These are phyloP conservation scores for Chironex yamaguchii DNA, from an alignment of 30 jellyfish, hydroid and myxozoan genomes.

Conservation along the genomic window DNA sequence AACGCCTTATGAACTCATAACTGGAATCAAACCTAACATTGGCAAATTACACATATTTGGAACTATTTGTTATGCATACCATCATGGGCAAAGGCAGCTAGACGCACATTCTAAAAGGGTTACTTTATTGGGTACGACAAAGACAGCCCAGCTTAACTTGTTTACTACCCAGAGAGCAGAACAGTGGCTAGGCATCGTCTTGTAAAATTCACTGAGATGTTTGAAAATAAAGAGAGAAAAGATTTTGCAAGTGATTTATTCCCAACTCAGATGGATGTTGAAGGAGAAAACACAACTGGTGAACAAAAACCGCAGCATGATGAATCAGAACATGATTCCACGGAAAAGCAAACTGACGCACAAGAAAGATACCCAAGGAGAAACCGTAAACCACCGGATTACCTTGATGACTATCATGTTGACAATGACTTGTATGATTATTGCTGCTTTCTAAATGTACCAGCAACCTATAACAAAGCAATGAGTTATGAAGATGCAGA, in stretches of 20 bases:
- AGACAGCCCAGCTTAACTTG: constrained; percentile 68
- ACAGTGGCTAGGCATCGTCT: constrained; percentile 49
- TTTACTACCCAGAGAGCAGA: constrained; percentile 29
- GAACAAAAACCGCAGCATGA: not conserved
- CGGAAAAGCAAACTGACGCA: not conserved
- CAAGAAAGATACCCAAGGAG: not conserved
- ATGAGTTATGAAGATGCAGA: not conserved
- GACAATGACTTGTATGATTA: not conserved
- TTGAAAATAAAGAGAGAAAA: not conserved
- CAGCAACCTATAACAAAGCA: not conserved
- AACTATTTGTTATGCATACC: constrained; percentile 37
- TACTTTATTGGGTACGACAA: constrained; percentile 63
- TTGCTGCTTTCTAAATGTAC: not conserved
- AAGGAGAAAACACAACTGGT: no score
- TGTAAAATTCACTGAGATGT: constrained; percentile 57
- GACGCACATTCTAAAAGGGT: constrained; percentile 55
- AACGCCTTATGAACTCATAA: constrained; percentile 50
- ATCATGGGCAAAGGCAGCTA: constrained; percentile 12
- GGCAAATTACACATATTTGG: constrained; percentile 66
- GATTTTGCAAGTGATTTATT: no score
- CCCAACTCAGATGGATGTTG: no score
- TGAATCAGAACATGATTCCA: not conserved
- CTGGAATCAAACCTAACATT: constrained; percentile 58
- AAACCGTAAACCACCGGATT: not conserved
- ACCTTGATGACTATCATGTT: not conserved